Percentiles rank a stretch among this genome's conserved stretches.
These are phyloP conservation scores for Sarcophaga bullata DNA, from an alignment of 1,140 invertebrate genomes.

Conservation along the genomic window DNA sequence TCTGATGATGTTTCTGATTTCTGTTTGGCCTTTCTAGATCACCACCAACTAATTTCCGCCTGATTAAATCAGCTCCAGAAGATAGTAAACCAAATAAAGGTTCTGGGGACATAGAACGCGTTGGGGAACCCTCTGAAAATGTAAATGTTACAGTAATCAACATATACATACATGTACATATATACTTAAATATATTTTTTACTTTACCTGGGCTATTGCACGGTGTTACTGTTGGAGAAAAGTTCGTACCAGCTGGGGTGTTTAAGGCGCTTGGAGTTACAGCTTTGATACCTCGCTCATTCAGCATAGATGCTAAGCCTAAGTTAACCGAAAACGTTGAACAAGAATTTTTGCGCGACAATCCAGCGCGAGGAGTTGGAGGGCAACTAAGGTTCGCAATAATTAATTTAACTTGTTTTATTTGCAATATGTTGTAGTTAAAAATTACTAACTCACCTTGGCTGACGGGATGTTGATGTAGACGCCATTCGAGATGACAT, in stretches of 20 bases:
- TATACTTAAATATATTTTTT: slow-evolving; percentile 50
- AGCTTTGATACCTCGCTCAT: slow-evolving; percentile 82
- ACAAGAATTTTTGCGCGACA: slow-evolving; percentile 77
- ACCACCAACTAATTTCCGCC: slow-evolving; percentile 73
- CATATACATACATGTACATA: not conserved
- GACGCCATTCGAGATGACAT: slow-evolving; percentile 64
- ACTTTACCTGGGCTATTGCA: slow-evolving; percentile 78
- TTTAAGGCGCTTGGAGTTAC: slow-evolving; percentile 74
- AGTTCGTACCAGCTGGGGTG: slow-evolving; percentile 76
- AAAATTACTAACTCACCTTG: slow-evolving; percentile 50
- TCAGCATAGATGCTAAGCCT: slow-evolving; percentile 81
- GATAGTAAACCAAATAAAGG: slow-evolving; percentile 74
- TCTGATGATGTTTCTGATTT: slow-evolving; percentile 64
- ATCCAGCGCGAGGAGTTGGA: slow-evolving; percentile 69
- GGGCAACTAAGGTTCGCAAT: slow-evolving; percentile 58
- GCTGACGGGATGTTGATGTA: slow-evolving; percentile 61
- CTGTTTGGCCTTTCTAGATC: slow-evolving; percentile 59
- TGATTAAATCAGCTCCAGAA: slow-evolving; percentile 79
- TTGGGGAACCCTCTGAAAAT: slow-evolving; percentile 61
- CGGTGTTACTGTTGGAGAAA: slow-evolving; percentile 83
- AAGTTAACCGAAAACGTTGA: slow-evolving; percentile 83
- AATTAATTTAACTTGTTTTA: not conserved
- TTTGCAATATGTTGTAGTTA: not conserved
- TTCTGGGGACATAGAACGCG: slow-evolving; percentile 70
- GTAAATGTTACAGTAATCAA: slow-evolving; percentile 7